Conservation (phyloP, 2,888 invertebrate genomes). For the Clostera curtula region DNA sequence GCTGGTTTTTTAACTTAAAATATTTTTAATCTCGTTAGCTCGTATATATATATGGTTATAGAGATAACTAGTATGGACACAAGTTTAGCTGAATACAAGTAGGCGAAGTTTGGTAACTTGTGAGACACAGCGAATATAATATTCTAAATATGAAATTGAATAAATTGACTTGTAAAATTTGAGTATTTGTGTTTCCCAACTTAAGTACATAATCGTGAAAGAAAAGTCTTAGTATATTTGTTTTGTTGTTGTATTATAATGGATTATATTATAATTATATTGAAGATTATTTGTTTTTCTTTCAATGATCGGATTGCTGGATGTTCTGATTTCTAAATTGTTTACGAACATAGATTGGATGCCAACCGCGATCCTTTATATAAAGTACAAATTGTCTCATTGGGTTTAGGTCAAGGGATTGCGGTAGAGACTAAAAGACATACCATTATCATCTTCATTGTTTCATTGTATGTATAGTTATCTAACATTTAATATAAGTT, state of each 20-base stretch:
- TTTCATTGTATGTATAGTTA: slow-evolving; percentile 31
- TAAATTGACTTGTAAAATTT: slow-evolving; percentile 33
- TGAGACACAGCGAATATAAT: too few species aligned
- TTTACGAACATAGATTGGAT: slow-evolving; percentile 28
- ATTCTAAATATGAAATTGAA: too few species aligned
- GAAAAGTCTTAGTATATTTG: slow-evolving; percentile 50
- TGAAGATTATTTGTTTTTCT: slow-evolving; percentile 47
- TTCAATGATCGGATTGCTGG: slow-evolving; percentile 33
- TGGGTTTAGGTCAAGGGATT: slow-evolving; percentile 54
- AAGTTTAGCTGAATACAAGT: too few species aligned
- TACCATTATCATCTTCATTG: slow-evolving; percentile 36
- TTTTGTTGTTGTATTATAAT: slow-evolving; percentile 72
- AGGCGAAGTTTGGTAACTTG: too few species aligned
- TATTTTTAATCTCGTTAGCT: too few species aligned
- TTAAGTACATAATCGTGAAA: slow-evolving; percentile 28
- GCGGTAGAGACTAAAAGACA: slow-evolving; percentile 49
- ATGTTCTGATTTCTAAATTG: slow-evolving; percentile 39
- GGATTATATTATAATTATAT: slow-evolving; percentile 66
- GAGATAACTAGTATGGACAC: too few species aligned
- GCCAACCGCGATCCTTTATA: slow-evolving; percentile 41
- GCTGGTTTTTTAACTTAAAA: too few species aligned
- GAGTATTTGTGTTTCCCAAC: slow-evolving; percentile 64
- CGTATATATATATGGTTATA: too few species aligned
- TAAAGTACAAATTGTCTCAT: slow-evolving; percentile 69
- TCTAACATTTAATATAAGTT: slow-evolving; percentile 25